Evolutionary conservation across 1,140 invertebrate species (phyloP), one percentile per base, ranked within the genome.

Genomic region (Scaptodrosophila lebanonensis): DNA sequence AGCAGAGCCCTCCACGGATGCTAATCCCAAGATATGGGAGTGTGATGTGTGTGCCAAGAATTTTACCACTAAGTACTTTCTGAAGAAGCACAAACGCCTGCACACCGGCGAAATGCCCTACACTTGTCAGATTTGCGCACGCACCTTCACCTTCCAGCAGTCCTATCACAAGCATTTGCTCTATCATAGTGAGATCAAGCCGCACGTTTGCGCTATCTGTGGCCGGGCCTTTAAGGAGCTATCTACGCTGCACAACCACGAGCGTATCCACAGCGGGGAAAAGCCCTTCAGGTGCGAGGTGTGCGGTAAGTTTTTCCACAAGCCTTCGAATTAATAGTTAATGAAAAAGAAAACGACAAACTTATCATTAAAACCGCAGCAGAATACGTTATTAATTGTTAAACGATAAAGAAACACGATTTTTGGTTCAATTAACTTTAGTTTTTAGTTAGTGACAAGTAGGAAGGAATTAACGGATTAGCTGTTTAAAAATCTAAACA

Each of bases 241-340:
- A n/a, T 95, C 94, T 2, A 95, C 94, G 2, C 88, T 97, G 9
- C 94, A 96, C 75, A 96, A 96, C 86, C 94, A 96, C 84, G 92
- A 95, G 83, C 86, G 95, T 49, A 96, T 97, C 67, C 83, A 93
- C 69, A 95, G 94, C 4, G 95, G 95, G 0, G 95, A 97, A 85
- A 95, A 96, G 85, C 96, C 95, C 8, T 97, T 96, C 82, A 93
- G 93, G 33, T 97, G 96, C 86, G 94, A 95, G 88, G 93, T 93
- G 51, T 97, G 96, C 87, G 94, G 94, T 95, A 88, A 87, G 84
- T 70, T 36, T 5, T 6, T 6, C 12, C 13, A 7, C 8, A 16
- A 5, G 9, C n/a, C n/a, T n/a, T n/a, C n/a, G 13, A 47, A 7
- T 1, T 3, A 8, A 2, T n/a, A 3, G 8, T 12, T 9, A 27